Evolutionary conservation across 2,113 vertebrate genomes (phyloP).

Genomic region (Argyrosomus japonicus): DNA sequence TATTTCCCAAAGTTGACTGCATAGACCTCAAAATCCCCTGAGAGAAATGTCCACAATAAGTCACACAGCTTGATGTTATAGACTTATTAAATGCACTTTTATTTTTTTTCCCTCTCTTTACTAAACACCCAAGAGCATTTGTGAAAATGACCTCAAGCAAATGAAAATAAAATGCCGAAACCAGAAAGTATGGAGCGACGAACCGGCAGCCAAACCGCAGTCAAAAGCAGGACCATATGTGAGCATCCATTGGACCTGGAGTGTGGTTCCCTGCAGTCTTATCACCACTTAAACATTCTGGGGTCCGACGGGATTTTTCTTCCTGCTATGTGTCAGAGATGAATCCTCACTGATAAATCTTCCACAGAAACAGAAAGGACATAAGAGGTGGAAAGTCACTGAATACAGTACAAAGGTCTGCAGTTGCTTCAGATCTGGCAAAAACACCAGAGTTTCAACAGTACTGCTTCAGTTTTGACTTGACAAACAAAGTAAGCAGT

Average conservation of each 20-base stretch:
- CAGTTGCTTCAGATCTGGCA: not conserved
- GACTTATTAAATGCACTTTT: slow-evolving; percentile 6
- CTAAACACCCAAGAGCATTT: slow-evolving; percentile 43
- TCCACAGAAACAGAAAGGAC: slow-evolving; percentile 7
- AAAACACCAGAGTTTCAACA: not conserved
- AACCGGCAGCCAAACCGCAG: slow-evolving; percentile 67
- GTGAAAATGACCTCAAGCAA: slow-evolving; percentile 52
- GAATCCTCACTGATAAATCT: slow-evolving; percentile 35
- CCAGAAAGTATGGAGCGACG: slow-evolving; percentile 47
- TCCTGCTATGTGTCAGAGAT: slow-evolving; percentile 43
- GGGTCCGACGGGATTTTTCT: not conserved
- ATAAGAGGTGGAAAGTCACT: not conserved
- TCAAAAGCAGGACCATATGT: slow-evolving; percentile 71
- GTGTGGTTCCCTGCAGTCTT: slow-evolving; percentile 46
- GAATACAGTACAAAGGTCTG: not conserved
- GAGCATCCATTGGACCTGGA: slow-evolving; percentile 24
- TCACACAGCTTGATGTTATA: not conserved
- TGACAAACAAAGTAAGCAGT: not conserved
- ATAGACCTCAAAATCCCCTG: not conserved
- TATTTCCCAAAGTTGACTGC: slow-evolving; percentile 2
- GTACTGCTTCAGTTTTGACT: not conserved
- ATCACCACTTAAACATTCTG: slow-evolving; percentile 46
- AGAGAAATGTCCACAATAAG: not conserved
- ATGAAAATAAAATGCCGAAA: slow-evolving; percentile 63
- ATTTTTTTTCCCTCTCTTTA: not conserved